Percentiles rank a stretch among this genome's conserved stretches.
Evolutionary conservation across 2,888 invertebrate species (phyloP).

Genomic region (Nycteola revayana): DNA sequence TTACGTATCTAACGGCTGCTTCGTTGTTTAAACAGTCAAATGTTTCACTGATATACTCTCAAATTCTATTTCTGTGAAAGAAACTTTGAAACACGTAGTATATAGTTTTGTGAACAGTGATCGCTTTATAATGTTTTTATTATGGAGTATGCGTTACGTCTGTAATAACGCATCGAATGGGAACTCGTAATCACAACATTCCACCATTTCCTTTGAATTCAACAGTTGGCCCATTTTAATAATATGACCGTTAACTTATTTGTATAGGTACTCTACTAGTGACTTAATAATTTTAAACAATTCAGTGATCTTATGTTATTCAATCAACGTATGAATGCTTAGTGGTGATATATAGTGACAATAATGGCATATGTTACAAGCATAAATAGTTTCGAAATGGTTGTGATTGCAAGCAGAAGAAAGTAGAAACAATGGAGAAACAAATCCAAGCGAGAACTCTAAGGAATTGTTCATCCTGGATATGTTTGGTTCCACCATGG

Average conservation of each 20-base stretch:
- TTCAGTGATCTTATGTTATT: too few relatives aligned
- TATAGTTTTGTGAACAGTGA: not conserved
- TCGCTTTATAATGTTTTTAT: too few relatives aligned
- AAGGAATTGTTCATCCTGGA: slow-evolving; percentile 46
- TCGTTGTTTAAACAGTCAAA: too few relatives aligned
- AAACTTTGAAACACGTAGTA: not conserved
- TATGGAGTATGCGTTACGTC: too few relatives aligned
- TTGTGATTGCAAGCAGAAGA: too few relatives aligned
- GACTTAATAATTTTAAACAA: too few relatives aligned
- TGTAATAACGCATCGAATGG: too few relatives aligned
- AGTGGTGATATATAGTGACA: too few relatives aligned
- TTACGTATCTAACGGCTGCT: not conserved
- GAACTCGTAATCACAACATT: not conserved
- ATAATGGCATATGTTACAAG: slow-evolving; percentile 18
- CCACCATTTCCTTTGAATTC: slow-evolving; percentile 6
- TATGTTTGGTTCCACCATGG: slow-evolving; percentile 64
- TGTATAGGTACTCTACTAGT: too few relatives aligned
- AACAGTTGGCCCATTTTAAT: not conserved
- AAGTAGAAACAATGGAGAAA: slow-evolving; percentile 51
- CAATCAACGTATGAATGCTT: too few relatives aligned
- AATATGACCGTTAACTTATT: too few relatives aligned
- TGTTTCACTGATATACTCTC: not conserved
- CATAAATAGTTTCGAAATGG: slow-evolving; percentile 14
- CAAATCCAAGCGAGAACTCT: slow-evolving; percentile 43
- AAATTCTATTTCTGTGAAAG: not conserved